A percentile compares a stretch with the other conserved stretches of the same genome.
phyloP scores from a whole-genome alignment of 2,888 invertebrate species.

The Stenotaenia linearis region DNA sequence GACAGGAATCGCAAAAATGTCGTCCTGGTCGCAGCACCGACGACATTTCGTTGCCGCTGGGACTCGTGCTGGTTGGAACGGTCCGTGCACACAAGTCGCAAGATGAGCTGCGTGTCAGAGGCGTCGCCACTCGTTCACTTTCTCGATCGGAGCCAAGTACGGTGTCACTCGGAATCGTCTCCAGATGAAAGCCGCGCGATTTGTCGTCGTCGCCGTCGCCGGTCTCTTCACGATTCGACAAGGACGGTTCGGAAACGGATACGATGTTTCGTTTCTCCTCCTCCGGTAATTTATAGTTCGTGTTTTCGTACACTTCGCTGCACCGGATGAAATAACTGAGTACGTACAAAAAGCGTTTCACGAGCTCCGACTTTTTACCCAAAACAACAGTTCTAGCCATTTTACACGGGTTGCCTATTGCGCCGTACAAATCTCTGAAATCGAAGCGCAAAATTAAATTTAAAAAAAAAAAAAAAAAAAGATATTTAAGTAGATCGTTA shows the following conservation, averaged over 20 bases:
- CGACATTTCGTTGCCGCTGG: background rate
- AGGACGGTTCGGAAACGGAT: background rate
- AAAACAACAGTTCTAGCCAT: slow-evolving; percentile 71
- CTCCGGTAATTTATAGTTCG: background rate
- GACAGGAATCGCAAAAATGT: background rate
- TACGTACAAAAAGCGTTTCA: slow-evolving; percentile 67
- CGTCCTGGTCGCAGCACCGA: slow-evolving; percentile 7
- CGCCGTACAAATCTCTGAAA: slow-evolving; percentile 77
- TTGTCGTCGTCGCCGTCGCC: background rate
- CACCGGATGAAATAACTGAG: slow-evolving; percentile 84
- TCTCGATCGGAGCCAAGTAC: too few relatives aligned
- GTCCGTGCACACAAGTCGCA: too few relatives aligned
- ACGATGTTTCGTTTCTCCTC: background rate
- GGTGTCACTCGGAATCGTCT: too few relatives aligned
- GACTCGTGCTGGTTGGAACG: too few relatives aligned
- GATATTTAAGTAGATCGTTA: too few relatives aligned
- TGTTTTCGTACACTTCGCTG: slow-evolving; percentile 56
- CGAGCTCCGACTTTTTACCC: slow-evolving; percentile 57
- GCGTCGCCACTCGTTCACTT: too few relatives aligned
- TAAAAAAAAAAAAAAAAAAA: slow-evolving; percentile 35
- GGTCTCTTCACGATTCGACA: background rate
- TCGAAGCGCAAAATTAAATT: too few relatives aligned
- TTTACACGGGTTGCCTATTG: slow-evolving; percentile 69
- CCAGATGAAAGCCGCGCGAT: too few relatives aligned
- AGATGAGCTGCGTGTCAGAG: too few relatives aligned